phyloP scores from a whole-genome alignment of 2,113 vertebrate genomes.

The Lamprotornis superbus region DNA sequence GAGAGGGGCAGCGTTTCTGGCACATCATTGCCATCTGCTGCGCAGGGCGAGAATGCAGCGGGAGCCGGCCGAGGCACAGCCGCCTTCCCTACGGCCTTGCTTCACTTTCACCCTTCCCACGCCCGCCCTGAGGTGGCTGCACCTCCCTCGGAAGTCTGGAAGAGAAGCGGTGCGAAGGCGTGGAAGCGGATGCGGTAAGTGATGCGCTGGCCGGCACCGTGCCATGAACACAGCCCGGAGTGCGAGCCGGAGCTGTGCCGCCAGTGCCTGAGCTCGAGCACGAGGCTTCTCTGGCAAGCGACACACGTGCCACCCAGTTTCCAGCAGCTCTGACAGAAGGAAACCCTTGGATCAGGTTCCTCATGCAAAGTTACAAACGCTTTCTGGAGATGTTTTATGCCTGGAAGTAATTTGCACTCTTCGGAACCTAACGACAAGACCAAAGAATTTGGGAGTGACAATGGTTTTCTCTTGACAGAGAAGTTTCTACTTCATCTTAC shows the following conservation, averaged over 20 bases:
- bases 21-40: slow-evolving; percentile 39
- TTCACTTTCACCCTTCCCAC: neutral
- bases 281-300: neutral
- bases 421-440: neutral
- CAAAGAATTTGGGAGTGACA: neutral
- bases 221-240: neutral
- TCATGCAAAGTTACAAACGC: neutral
- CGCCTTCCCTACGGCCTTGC: neutral
- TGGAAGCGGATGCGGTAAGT: no score
- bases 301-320: fast-evolving
- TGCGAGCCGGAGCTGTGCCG: neutral
- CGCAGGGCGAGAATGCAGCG: neutral
- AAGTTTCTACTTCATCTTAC: neutral
- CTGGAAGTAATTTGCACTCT: neutral
- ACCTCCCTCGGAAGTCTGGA: neutral
- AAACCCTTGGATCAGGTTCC: neutral
- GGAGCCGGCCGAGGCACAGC: no score
- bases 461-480: neutral
- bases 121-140: neutral
- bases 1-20: neutral
- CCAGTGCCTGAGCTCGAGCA: fast-evolving
- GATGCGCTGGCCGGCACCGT: fast-evolving
- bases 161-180: neutral
- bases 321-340: neutral
- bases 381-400: neutral